Evolutionary conservation across 2,888 invertebrate species (phyloP).

Genomic region (Pseudococcus longispinus): DNA sequence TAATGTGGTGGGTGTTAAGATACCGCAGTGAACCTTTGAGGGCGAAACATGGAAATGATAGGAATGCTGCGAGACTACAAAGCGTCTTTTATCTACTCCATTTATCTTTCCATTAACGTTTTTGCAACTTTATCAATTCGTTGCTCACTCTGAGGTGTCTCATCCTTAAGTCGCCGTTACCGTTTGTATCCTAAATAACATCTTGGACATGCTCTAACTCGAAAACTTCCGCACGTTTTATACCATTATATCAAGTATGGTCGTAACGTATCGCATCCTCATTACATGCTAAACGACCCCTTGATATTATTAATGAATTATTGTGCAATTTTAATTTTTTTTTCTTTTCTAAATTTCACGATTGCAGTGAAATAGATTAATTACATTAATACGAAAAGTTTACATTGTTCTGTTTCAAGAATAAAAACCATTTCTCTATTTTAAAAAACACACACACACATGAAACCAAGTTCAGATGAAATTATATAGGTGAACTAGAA

Average conservation of each 20-base stretch:
- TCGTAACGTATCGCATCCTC: neutral
- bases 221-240: slow-evolving; percentile 38
- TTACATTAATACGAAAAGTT: too few species aligned
- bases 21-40: neutral
- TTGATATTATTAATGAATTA: neutral
- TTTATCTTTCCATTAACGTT: slow-evolving; percentile 57
- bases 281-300: neutral
- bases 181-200: slow-evolving; percentile 49
- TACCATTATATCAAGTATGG: neutral
- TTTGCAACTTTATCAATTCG: slow-evolving; percentile 56
- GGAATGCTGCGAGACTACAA: slow-evolving; percentile 50
- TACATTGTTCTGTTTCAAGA: too few species aligned
- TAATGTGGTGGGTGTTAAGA: slow-evolving; percentile 53
- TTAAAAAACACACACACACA: too few species aligned
- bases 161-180: slow-evolving; percentile 31
- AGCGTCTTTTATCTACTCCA: slow-evolving; percentile 52
- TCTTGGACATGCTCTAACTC: slow-evolving; percentile 47
- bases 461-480: too few species aligned
- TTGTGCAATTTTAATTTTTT: neutral
- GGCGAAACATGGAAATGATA: slow-evolving; percentile 45
- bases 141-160: slow-evolving; percentile 10
- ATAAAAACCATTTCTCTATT: too few species aligned
- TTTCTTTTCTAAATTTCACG: neutral
- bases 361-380: neutral
- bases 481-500: too few species aligned